These are phyloP conservation scores for Mungos mungo DNA, from an alignment of 2,113 vertebrate genomes.

Conservation along the genomic window DNA sequence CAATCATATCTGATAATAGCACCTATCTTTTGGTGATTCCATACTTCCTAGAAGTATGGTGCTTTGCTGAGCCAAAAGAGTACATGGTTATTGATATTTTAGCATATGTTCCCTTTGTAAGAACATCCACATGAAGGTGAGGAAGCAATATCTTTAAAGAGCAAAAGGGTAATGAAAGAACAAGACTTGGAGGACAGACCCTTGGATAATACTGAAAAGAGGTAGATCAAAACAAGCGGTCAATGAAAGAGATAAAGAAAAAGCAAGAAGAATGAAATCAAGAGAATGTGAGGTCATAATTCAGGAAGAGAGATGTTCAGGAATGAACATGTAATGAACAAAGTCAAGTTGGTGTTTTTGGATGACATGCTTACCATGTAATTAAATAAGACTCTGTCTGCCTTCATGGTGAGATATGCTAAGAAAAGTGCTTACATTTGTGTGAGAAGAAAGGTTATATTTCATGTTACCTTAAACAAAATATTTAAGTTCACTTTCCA, in stretches of 20 bases:
- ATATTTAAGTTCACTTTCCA: constrained; percentile 39
- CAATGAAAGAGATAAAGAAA: background rate
- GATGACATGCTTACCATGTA: background rate
- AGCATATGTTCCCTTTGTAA: background rate
- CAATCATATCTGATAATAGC: background rate
- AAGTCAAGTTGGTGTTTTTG: background rate
- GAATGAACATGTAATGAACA: background rate
- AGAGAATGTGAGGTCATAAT: background rate
- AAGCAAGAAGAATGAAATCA: constrained; percentile 2
- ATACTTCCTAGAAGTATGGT: background rate
- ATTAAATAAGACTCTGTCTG: background rate
- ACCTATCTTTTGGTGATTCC: background rate
- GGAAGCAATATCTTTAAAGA: background rate
- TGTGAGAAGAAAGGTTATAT: background rate
- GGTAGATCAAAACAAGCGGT: background rate
- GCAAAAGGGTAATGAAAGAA: background rate
- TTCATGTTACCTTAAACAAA: constrained; percentile 9
- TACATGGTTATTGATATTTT: background rate
- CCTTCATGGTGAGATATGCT: background rate
- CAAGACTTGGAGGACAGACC: background rate
- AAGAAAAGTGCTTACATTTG: background rate
- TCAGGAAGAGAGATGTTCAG: background rate
- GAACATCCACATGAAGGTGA: background rate
- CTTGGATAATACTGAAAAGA: background rate
- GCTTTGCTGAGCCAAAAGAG: background rate